Percentiles rank a stretch among this genome's conserved stretches.
Conservation (phyloP, 2,888 invertebrate species). For the Trichopoda pennipes region DNA sequence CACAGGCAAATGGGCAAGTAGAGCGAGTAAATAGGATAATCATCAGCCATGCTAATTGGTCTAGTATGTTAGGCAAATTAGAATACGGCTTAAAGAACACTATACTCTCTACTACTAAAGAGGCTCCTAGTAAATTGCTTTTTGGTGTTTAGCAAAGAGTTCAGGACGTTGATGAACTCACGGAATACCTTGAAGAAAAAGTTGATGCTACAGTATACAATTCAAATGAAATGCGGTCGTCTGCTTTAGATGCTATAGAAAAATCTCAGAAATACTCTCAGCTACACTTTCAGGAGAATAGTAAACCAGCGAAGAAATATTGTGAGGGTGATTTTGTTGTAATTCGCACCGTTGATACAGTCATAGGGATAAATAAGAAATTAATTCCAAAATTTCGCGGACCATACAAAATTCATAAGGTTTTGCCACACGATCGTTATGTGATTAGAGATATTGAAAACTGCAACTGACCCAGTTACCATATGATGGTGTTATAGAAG, state of each 20-base stretch:
- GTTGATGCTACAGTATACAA: too few species aligned
- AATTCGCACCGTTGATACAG: conserved; percentile 5
- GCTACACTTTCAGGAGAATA: not conserved
- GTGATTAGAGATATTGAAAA: conserved; percentile 27
- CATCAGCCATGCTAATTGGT: conserved; percentile 23
- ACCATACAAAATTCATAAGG: conserved; percentile 18
- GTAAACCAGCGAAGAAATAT: not conserved
- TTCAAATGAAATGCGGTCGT: too few species aligned
- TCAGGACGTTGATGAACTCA: too few species aligned
- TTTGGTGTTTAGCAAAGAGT: conserved; percentile 26
- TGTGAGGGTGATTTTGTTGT: conserved; percentile 10
- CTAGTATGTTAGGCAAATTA: conserved; percentile 16
- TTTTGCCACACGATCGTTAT: not conserved
- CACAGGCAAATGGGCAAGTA: not conserved
- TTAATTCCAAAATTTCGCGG: conserved; percentile 23
- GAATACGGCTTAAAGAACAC: conserved; percentile 65
- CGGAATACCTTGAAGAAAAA: too few species aligned
- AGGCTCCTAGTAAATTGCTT: conserved; percentile 42
- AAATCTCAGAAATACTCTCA: conserved; percentile 18
- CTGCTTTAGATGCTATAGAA: conserved; percentile 9
- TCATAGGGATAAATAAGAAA: conserved; percentile 14
- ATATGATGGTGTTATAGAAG: conserved; percentile 38
- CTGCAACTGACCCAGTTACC: conserved; percentile 12
- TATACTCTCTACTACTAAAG: conserved; percentile 32
- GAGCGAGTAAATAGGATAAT: not conserved